These are phyloP conservation scores for Bradypodion ventrale DNA, from an alignment of 2,797 vertebrate species.

Conservation along the genomic window DNA sequence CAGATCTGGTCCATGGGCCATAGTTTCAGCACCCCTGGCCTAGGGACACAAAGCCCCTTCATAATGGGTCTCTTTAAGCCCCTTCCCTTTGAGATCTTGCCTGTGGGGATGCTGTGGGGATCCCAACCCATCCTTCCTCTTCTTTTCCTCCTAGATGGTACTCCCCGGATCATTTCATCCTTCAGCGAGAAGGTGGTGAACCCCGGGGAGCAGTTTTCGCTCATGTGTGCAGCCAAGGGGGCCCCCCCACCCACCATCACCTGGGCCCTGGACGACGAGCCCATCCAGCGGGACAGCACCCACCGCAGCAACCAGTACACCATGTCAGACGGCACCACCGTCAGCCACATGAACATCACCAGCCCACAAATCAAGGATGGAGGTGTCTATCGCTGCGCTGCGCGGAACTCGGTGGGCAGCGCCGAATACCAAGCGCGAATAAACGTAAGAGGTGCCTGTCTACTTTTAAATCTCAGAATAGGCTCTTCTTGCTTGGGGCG, in stretches of 20 bases:
- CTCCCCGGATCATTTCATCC: slow-evolving; percentile 94
- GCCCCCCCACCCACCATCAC: slow-evolving; percentile 94
- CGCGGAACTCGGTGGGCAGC: slow-evolving; percentile 98
- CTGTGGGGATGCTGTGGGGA: too few relatives aligned
- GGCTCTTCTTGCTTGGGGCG: slow-evolving; percentile 70
- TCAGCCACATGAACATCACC: slow-evolving; percentile 96
- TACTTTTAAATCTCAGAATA: slow-evolving; percentile 99
- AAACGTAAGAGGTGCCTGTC: slow-evolving; percentile 99
- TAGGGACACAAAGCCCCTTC: too few relatives aligned
- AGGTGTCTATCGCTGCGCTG: slow-evolving; percentile 97
- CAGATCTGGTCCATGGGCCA: too few relatives aligned
- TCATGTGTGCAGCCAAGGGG: slow-evolving; percentile 95
- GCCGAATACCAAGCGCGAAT: slow-evolving; percentile 99
- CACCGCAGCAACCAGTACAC: slow-evolving; percentile 98
- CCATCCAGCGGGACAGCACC: slow-evolving; percentile 88
- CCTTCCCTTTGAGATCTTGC: too few relatives aligned
- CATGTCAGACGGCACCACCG: slow-evolving; percentile 92
- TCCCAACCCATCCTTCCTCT: background rate
- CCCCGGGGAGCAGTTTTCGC: slow-evolving; percentile 95
- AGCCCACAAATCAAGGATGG: slow-evolving; percentile 92
- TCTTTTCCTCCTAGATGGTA: slow-evolving; percentile 84
- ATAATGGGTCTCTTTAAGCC: too few relatives aligned
- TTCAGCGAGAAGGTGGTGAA: slow-evolving; percentile 99
- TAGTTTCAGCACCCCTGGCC: too few relatives aligned
- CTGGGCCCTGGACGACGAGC: slow-evolving; percentile 97